Conservation (phyloP, 2,113 vertebrate genomes). For the Pseudopodoces humilis region DNA sequence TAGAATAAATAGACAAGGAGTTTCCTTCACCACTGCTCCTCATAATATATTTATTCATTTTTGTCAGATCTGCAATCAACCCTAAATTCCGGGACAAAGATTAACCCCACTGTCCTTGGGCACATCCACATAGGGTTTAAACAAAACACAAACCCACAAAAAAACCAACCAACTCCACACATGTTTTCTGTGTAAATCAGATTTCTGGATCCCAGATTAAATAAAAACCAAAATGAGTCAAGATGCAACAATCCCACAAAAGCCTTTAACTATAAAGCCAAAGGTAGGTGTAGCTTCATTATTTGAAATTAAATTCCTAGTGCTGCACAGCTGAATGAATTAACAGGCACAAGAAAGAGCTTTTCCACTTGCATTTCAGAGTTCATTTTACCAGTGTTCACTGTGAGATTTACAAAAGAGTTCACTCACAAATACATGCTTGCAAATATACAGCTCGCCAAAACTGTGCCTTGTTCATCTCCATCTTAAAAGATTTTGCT, state of each 20-base stretch:
- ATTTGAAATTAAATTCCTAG: not conserved
- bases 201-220: not conserved
- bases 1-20: not conserved
- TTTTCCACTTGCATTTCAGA: not conserved
- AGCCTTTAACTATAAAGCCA: not conserved
- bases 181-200: not conserved
- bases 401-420: not conserved
- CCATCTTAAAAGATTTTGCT: not conserved
- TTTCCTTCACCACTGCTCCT: not conserved
- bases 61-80: not conserved
- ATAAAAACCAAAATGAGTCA: not conserved
- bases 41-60: not conserved
- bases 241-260: not conserved
- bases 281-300: not conserved
- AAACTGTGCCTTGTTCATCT: not conserved
- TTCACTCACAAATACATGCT: accelerated
- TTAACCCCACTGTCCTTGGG: not conserved
- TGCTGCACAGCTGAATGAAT: not conserved
- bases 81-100: not conserved
- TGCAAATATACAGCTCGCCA: not conserved
- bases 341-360: not conserved
- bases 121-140: not conserved
- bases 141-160: not conserved
- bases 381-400: not conserved
- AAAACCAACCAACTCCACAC: no score